These are phyloP conservation scores for Macaca mulatta DNA, from an alignment of 2,113 vertebrate species.

Conservation along the genomic window DNA sequence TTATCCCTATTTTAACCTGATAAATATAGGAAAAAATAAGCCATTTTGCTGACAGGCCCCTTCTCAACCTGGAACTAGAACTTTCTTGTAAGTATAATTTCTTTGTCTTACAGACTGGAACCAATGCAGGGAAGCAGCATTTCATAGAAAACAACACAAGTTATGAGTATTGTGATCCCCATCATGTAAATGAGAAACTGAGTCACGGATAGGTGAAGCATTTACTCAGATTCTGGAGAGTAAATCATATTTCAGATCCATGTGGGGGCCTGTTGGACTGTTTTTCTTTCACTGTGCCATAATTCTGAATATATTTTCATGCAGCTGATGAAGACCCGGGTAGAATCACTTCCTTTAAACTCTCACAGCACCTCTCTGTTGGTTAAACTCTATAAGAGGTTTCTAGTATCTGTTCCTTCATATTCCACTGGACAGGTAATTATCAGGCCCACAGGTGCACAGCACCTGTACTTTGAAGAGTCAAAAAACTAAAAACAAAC, in stretches of 20 bases:
- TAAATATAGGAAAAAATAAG: neutral
- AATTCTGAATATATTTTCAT: neutral
- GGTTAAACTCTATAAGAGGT: too few species aligned
- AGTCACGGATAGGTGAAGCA: neutral
- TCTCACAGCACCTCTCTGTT: too few species aligned
- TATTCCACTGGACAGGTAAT: too few species aligned
- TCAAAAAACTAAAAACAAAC: neutral
- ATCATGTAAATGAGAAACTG: neutral
- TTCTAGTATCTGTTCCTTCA: too few species aligned
- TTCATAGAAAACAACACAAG: neutral
- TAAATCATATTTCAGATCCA: neutral
- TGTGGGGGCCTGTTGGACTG: too few species aligned
- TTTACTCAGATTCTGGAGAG: neutral
- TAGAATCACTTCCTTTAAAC: neutral
- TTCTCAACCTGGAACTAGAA: neutral
- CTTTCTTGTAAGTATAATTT: neutral
- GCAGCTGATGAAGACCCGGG: too few species aligned
- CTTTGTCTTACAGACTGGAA: neutral
- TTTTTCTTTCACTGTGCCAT: neutral
- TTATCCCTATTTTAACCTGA: neutral
- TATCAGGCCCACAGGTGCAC: neutral
- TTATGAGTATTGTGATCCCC: fast-evolving
- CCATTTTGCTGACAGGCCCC: neutral
- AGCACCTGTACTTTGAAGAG: neutral
- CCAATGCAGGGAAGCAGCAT: too few species aligned